Evolutionary conservation across 2,888 invertebrate genomes (phyloP), one percentile per base, ranked within the genome.

Genomic region (Eremobia ochroleuca): DNA sequence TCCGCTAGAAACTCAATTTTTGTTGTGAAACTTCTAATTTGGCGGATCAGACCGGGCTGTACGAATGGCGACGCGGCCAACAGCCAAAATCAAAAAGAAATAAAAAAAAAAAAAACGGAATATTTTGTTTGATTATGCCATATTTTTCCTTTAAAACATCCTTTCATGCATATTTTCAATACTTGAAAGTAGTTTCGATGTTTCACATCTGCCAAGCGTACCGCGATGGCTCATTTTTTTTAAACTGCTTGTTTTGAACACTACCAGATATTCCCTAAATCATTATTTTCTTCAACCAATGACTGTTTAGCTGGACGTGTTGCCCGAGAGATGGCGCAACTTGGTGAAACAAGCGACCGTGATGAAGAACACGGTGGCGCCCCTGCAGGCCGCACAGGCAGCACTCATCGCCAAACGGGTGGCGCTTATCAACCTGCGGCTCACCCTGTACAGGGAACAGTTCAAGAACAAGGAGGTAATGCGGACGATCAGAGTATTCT

Each of bases 311-410:
- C 91, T 98, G 88, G 97, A 98, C 92, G 98, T 98, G 89, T 95
- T 99, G 64, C 99, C 99, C 0, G 99, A 99, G 87, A 97, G 97
- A 89, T 99, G 99, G 99, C 97, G 97, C 71, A 98, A 98, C 88
- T 97, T 99, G 13, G 99, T 99, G 93, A 99, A 98, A 94, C 96
- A 98, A 78, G 98, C 98, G 0, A 98, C 98, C 4, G 97, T 98
- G 72, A 98, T 98, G 69, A 99, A 99, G 94, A 99, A 99, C 93
- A 97, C 97, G 67, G 98, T 99, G 59, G 98, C 98, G 1, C 99
- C 99, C 31, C 97, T 99, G 81, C 98, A 99, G 94, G 98, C 98
- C 6, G 98, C 98, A 79, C 99, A 99, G 94, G 98, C 99, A 0
- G 98, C 98, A 76, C 98, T 98, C 70, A 98, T 99, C 87, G 98